phyloP scores from a whole-genome alignment of 2,888 invertebrate species.

The Drosophila vallismaia region DNA sequence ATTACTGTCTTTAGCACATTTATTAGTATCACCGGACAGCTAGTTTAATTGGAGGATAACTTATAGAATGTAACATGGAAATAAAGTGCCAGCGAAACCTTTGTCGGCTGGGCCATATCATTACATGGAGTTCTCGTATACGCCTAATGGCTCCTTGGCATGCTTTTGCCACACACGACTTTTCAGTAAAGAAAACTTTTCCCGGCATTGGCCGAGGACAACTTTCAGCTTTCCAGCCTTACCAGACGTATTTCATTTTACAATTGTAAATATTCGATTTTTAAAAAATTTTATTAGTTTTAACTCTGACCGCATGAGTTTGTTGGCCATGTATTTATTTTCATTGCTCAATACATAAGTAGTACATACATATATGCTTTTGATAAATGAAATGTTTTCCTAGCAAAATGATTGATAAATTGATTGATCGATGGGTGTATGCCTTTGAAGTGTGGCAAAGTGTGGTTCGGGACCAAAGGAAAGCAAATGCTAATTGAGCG shows the following conservation, averaged over 20 bases:
- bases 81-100: neutral
- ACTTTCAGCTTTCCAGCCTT: conserved; percentile 11
- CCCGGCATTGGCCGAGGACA: conserved; percentile 20
- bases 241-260: conserved; percentile 25
- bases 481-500: conserved; percentile 56
- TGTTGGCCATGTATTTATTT: conserved; percentile 8
- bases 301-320: conserved; percentile 15
- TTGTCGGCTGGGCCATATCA: conserved; percentile 34
- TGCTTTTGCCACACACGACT: conserved; percentile 21
- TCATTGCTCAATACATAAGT: neutral
- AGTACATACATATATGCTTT: conserved; percentile 12
- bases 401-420: conserved; percentile 42
- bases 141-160: conserved; percentile 45
- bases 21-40: too few relatives aligned
- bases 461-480: conserved; percentile 19
- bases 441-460: conserved; percentile 48
- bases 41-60: too few relatives aligned
- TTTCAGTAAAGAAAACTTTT: conserved; percentile 10
- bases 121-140: conserved; percentile 22
- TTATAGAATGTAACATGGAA: neutral
- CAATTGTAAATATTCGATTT: conserved; percentile 32
- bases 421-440: conserved; percentile 44
- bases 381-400: conserved; percentile 40
- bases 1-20: too few relatives aligned
- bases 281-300: conserved; percentile 28